Evolutionary conservation across 1,140 invertebrate species (phyloP), one percentile per base, ranked within the genome.

Genomic region (Hycleus phaleratus): DNA sequence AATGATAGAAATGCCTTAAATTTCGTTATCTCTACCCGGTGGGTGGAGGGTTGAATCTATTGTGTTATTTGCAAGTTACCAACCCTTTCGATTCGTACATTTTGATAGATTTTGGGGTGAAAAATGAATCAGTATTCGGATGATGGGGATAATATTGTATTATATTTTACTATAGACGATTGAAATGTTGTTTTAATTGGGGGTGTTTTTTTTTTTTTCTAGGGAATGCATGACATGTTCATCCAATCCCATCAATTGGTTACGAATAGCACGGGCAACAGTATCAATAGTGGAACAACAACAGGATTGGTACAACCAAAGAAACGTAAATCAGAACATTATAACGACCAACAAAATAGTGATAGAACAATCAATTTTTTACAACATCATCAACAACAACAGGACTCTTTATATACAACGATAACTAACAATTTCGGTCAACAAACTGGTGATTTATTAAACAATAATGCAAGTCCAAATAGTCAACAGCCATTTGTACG

Each of bases 201-300:
- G 18, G 18, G 1, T 18, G 0, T 38, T 40, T 47, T 24, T 49
- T 52, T 55, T 38, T 61, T 69, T 52, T 78, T 79, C 10, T 68
- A 83, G 81, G 80, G 81, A 82, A 81, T 81, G 81, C 81, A 77
- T 83, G 82, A 83, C 82, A 84, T 84, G 82, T 84, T 83, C 80
- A 83, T 83, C 80, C 81, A 81, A 80, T 80, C 79, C 75, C 80
- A 82, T 70, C 80, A 81, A 71, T 75, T 78, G 75, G 79, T 74
- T 71, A 78, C 77, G 75, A 77, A 76, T 73, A 79, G 76, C 76
- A 77, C 73, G 75, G 77, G 72, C 74, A 77, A 65, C 69, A 77
- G 74, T 75, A 32, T 7, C 32, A 32, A 32, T 32, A 18, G 18
- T 18, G 18, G 18, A 18, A 32, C 32, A 32, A 32, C 32, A 32